Conservation (phyloP, 2,888 invertebrate species). For the Trissoscelio sp. region DNA sequence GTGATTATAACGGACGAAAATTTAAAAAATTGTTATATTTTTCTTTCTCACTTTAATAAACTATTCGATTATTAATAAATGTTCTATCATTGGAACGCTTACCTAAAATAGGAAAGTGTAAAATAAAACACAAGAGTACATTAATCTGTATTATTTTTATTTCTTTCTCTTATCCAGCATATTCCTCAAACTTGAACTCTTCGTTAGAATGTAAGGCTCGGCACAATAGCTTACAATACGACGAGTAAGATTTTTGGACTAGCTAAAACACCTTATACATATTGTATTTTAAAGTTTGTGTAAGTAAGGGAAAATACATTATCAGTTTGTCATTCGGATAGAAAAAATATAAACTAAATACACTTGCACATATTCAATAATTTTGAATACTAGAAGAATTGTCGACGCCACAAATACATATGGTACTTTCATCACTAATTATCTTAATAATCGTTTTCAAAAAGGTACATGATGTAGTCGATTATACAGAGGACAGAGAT, state of each 20-base stretch:
- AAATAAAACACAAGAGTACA: slow-evolving; percentile 1
- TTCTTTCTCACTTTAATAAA: too few relatives aligned
- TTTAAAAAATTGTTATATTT: too few relatives aligned
- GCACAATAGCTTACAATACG: slow-evolving; percentile 68
- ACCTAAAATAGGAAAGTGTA: too few relatives aligned
- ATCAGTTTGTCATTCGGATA: slow-evolving; percentile 64
- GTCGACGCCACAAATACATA: slow-evolving; percentile 56
- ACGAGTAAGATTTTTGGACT: slow-evolving; percentile 62
- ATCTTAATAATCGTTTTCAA: slow-evolving; percentile 67
- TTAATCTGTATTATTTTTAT: slow-evolving; percentile 36
- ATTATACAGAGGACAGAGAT: slow-evolving; percentile 74
- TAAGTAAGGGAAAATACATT: slow-evolving; percentile 64
- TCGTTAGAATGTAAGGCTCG: slow-evolving; percentile 39
- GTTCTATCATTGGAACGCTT: too few relatives aligned
- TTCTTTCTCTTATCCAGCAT: slow-evolving; percentile 27
- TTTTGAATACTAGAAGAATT: slow-evolving; percentile 69
- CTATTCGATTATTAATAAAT: too few relatives aligned
- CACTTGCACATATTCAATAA: slow-evolving; percentile 60
- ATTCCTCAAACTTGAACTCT: slow-evolving; percentile 29
- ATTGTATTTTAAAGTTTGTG: slow-evolving; percentile 47
- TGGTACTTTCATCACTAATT: slow-evolving; percentile 73
- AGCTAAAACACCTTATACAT: slow-evolving; percentile 57
- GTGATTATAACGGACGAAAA: too few relatives aligned
- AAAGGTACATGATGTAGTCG: slow-evolving; percentile 73
- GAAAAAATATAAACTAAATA: slow-evolving; percentile 72